Conservation (phyloP, 2,888 invertebrate species). For the Dryobota labecula region DNA sequence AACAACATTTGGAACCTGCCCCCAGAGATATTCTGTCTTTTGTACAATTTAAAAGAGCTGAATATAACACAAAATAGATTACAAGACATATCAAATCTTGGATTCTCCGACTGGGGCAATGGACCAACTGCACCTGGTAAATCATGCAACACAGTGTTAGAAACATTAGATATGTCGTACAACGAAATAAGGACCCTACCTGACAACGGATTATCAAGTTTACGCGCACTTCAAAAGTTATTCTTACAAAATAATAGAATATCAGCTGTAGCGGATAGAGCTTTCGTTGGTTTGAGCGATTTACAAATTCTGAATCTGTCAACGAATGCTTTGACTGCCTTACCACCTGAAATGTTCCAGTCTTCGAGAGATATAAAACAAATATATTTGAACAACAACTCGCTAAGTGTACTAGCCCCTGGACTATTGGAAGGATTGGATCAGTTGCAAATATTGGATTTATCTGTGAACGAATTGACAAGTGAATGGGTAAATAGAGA, state of each 20-base stretch:
- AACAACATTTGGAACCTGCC: slow-evolving; percentile 95
- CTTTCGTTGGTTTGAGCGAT: slow-evolving; percentile 93
- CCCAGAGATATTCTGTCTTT: slow-evolving; percentile 93
- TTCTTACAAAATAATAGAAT: slow-evolving; percentile 94
- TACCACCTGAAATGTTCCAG: slow-evolving; percentile 95
- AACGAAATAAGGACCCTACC: slow-evolving; percentile 94
- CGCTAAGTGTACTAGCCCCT: slow-evolving; percentile 93
- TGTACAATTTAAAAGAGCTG: slow-evolving; percentile 92
- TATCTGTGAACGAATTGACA: slow-evolving; percentile 94
- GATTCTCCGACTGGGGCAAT: slow-evolving; percentile 93
- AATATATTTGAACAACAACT: slow-evolving; percentile 94
- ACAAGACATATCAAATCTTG: slow-evolving; percentile 94
- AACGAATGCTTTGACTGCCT: slow-evolving; percentile 93
- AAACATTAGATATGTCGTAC: slow-evolving; percentile 93
- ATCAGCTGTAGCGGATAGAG: slow-evolving; percentile 93
- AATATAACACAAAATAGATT: slow-evolving; percentile 95
- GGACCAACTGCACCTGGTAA: slow-evolving; percentile 92
- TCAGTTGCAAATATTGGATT: slow-evolving; percentile 93
- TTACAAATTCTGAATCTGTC: slow-evolving; percentile 94
- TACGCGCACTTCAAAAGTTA: slow-evolving; percentile 93
- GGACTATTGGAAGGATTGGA: slow-evolving; percentile 93
- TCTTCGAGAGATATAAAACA: slow-evolving; percentile 93
- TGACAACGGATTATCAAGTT: slow-evolving; percentile 93
- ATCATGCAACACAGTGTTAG: slow-evolving; percentile 93
- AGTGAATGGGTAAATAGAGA: slow-evolving; percentile 94